Conservation (phyloP, 2,797 vertebrate genomes). For the Alfaro cultratus region DNA sequence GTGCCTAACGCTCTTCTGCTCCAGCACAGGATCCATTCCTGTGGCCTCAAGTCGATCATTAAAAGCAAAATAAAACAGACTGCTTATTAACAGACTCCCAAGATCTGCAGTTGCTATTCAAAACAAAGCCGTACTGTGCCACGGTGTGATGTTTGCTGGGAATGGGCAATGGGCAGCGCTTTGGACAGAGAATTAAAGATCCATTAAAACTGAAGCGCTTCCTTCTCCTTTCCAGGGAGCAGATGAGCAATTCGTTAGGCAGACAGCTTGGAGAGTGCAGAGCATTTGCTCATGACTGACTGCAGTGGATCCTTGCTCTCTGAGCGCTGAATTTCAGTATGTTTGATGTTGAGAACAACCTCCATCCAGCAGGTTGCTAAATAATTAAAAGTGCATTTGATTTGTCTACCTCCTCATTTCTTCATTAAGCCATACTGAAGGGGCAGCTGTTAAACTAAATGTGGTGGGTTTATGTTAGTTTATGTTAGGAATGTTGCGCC, state of each 20-base stretch:
- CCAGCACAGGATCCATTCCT: conserved; percentile 4
- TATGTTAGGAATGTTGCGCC: conserved; percentile 18
- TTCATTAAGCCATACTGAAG: conserved; percentile 37
- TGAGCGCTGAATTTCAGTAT: conserved; percentile 28
- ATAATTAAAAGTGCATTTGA: conserved; percentile 69
- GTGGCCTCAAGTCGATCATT: conserved; percentile 18
- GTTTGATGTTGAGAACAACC: conserved; percentile 50
- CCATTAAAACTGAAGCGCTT: conserved; percentile 51
- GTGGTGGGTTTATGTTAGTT: conserved; percentile 18
- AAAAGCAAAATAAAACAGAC: conserved; percentile 14
- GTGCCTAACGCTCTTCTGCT: conserved; percentile 22
- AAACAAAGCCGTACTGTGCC: conserved; percentile 13
- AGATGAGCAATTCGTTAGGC: conserved; percentile 51
- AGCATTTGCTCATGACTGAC: conserved; percentile 44
- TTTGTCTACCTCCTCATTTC: conserved; percentile 38
- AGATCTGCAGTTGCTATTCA: neutral
- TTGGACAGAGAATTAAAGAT: conserved; percentile 52
- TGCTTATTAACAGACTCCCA: conserved; percentile 8
- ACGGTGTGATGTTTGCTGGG: conserved; percentile 11
- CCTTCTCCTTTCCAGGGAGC: conserved; percentile 33
- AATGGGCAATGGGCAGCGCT: conserved; percentile 15
- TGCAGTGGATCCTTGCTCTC: conserved; percentile 33
- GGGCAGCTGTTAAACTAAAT: conserved; percentile 23
- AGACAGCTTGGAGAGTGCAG: conserved; percentile 38
- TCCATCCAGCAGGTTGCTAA: conserved; percentile 53